Evolutionary conservation across 2,113 vertebrate species (phyloP).

Genomic region (Chloroceryle aenea): DNA sequence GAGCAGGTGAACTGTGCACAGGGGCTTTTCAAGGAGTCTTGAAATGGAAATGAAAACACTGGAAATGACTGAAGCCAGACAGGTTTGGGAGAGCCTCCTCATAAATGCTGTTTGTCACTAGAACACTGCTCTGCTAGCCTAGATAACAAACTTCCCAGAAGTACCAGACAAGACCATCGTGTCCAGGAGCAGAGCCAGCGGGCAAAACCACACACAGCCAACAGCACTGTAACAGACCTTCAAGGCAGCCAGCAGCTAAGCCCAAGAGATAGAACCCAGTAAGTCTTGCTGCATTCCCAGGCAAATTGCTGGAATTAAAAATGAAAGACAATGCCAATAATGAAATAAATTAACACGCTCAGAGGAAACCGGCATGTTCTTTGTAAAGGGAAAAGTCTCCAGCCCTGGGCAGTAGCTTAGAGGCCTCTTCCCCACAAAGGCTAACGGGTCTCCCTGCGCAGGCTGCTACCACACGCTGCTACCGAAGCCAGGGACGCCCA

Average conservation of each 20-base stretch:
- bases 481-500: accelerated
- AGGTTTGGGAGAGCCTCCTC: neutral
- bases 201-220: neutral
- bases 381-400: neutral
- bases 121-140: neutral
- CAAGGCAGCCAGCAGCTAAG: neutral
- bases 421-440: accelerated
- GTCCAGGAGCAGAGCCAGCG: neutral
- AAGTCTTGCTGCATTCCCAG: accelerated
- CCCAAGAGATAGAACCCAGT: neutral
- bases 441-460: accelerated
- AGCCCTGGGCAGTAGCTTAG: neutral
- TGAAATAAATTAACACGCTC: accelerated
- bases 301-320: neutral
- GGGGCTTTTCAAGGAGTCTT: neutral
- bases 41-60: no score
- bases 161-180: accelerated
- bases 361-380: accelerated
- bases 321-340: neutral
- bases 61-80: neutral
- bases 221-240: neutral
- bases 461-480: accelerated
- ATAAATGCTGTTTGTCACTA: neutral
- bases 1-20: accelerated
- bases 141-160: neutral